phyloP scores from a whole-genome alignment of 2,888 invertebrate species.

The Harmothoe impar region DNA sequence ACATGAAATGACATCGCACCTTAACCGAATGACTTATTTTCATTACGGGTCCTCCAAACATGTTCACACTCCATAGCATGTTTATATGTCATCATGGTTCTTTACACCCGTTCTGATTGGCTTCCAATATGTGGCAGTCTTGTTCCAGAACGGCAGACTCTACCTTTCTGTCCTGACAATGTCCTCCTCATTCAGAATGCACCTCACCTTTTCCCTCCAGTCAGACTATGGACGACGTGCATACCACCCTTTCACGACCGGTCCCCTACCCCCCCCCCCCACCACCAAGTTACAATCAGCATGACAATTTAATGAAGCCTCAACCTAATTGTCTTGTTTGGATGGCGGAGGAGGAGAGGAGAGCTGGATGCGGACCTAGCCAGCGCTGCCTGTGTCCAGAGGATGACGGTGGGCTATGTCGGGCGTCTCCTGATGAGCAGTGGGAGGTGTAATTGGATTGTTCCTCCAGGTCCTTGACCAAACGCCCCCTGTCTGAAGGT shows the following conservation, averaged over 20 bases:
- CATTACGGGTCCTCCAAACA: too few relatives aligned
- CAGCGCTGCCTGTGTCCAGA: not conserved
- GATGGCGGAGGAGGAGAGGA: not conserved
- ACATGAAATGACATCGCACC: too few relatives aligned
- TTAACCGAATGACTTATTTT: too few relatives aligned
- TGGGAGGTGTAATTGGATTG: not conserved
- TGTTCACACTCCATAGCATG: too few relatives aligned
- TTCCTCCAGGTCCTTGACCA: not conserved
- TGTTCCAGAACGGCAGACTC: too few relatives aligned
- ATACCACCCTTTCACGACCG: not conserved
- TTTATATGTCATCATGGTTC: too few relatives aligned
- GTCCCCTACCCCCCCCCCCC: not conserved
- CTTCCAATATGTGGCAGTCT: too few relatives aligned
- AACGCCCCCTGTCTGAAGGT: not conserved
- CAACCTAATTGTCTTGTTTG: conserved; percentile 49
- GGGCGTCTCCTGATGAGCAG: not conserved
- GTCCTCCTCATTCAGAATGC: not conserved
- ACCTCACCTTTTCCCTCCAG: not conserved
- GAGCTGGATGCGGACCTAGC: not conserved
- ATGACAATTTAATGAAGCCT: conserved; percentile 46
- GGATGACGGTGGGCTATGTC: not conserved
- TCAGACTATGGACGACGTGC: not conserved
- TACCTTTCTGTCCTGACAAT: too few relatives aligned
- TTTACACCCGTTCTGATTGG: too few relatives aligned
- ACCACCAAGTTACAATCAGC: conserved; percentile 33